Evolutionary conservation across 2,113 vertebrate species (phyloP).

Genomic region (Leucoraja erinaceus): DNA sequence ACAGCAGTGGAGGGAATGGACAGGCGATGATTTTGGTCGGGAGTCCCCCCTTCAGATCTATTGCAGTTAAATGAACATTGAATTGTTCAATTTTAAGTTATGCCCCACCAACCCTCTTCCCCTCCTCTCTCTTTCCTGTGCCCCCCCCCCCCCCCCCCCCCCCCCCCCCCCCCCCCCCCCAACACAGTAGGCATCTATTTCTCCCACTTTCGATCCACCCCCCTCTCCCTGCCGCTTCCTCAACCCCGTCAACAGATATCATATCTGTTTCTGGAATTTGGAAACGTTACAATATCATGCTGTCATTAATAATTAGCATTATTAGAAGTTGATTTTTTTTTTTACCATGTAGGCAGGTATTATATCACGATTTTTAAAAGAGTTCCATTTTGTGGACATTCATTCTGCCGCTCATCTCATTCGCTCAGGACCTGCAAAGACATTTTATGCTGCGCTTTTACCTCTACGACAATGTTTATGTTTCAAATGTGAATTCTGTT

Average conservation of each 20-base stretch:
- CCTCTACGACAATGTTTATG: background rate
- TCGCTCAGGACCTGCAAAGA: background rate
- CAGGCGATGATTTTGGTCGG: no score
- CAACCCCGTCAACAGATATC: background rate
- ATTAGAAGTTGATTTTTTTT: background rate
- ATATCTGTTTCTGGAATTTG: background rate
- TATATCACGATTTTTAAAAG: background rate
- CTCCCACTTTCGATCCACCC: no score
- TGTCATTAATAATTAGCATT: background rate
- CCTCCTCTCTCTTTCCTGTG: no score
- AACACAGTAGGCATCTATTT: no score
- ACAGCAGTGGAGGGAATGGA: no score
- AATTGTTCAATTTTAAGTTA: no score
- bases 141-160: no score
- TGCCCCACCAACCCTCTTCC: no score
- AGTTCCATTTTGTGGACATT: background rate
- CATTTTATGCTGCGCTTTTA: background rate
- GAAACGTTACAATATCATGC: background rate
- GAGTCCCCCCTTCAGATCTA: no score
- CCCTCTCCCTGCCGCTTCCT: no score
- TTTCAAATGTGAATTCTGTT: slow-evolving; percentile 45
- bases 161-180: no score
- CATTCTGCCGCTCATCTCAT: background rate
- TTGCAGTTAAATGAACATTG: no score
- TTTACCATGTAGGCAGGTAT: background rate